Conservation (phyloP, 2,797 vertebrate species). For the Siniperca scherzeri region DNA sequence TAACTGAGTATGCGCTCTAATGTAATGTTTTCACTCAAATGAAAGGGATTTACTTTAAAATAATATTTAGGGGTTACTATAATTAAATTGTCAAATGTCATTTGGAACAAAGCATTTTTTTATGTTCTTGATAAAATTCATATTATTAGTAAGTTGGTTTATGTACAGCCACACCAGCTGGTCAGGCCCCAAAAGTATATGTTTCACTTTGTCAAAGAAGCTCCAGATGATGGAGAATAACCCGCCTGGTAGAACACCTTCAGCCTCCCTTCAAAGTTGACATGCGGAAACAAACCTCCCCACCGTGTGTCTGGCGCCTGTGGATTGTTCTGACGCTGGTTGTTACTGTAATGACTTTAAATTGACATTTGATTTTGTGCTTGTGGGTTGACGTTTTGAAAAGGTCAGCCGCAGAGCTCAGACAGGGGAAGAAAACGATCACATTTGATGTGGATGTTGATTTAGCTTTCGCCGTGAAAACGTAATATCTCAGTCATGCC, state of each 20-base stretch:
- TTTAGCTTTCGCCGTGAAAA: conserved; percentile 8
- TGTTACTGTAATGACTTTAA: conserved; percentile 3
- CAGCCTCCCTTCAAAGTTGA: background rate
- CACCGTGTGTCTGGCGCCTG: background rate
- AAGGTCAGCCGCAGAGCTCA: conserved; percentile 38
- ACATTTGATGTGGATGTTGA: conserved; percentile 6
- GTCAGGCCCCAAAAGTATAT: background rate
- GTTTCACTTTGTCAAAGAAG: background rate
- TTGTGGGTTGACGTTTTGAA: conserved; percentile 11
- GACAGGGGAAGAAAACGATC: background rate
- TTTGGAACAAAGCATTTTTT: background rate
- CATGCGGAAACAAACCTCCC: background rate
- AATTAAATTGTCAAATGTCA: background rate
- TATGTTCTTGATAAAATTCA: background rate
- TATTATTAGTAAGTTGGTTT: background rate
- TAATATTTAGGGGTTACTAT: background rate
- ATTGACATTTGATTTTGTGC: background rate
- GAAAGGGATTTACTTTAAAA: background rate
- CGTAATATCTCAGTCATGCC: conserved; percentile 14
- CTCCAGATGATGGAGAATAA: background rate
- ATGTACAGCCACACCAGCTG: background rate
- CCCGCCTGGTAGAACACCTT: background rate
- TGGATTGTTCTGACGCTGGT: background rate
- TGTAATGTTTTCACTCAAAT: background rate
- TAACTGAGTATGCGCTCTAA: too few species aligned